Evolutionary conservation across 1,140 invertebrate genomes (phyloP).

Genomic region (Hirudo medicinalis): DNA sequence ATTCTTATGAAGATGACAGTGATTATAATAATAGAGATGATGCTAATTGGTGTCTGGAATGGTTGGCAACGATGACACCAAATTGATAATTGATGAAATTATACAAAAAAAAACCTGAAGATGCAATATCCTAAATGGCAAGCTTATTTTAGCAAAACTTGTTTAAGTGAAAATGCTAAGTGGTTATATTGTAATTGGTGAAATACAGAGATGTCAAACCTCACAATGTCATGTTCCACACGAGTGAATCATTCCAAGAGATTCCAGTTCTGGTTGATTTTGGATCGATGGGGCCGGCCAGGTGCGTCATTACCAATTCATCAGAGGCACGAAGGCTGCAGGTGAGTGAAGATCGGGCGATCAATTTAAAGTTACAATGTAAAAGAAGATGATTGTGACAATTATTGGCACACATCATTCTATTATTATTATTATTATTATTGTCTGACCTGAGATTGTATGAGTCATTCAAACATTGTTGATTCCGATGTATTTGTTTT

Average conservation of each 20-base stretch:
- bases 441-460: no score
- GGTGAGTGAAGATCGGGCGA: constrained; percentile 26
- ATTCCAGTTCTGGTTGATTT: constrained; percentile 69
- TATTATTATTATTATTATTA: no score
- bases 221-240: constrained; percentile 60
- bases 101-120: no score
- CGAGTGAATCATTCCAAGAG: constrained; percentile 46
- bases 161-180: no score
- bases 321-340: constrained; percentile 60
- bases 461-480: neutral
- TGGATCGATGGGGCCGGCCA: constrained; percentile 61
- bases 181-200: neutral
- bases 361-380: neutral
- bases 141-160: no score
- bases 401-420: neutral
- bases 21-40: no score
- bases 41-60: no score
- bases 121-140: no score
- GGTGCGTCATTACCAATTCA: constrained; percentile 57
- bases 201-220: constrained; percentile 61
- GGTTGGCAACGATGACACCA: neutral
- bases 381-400: neutral
- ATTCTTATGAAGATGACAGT: no score
- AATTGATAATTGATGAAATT: no score
- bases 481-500: neutral